Percentiles rank a stretch among this genome's conserved stretches.
These are phyloP conservation scores for Ophion slaviceki DNA, from an alignment of 2,888 invertebrate species.

Conservation along the genomic window DNA sequence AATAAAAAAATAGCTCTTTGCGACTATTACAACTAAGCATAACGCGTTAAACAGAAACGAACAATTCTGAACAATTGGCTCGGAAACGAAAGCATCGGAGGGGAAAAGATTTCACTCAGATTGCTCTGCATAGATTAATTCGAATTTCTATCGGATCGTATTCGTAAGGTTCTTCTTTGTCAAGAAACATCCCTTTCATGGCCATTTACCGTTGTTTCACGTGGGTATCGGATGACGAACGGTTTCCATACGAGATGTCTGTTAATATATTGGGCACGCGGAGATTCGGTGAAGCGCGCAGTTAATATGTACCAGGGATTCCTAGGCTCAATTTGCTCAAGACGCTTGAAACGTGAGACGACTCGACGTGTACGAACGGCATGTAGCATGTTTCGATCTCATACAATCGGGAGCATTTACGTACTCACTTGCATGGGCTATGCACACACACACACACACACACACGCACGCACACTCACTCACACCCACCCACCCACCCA, in stretches of 20 bases:
- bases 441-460: background rate
- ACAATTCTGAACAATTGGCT: background rate
- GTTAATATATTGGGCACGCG: slow-evolving; percentile 50
- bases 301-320: slow-evolving; percentile 45
- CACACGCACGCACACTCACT: too few species aligned
- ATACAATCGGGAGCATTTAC: slow-evolving; percentile 54
- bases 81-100: background rate
- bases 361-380: slow-evolving; percentile 39
- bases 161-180: slow-evolving; percentile 43
- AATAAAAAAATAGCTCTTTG: too few species aligned
- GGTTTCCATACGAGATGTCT: slow-evolving; percentile 53
- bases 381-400: slow-evolving; percentile 54
- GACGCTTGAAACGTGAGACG: slow-evolving; percentile 68
- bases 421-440: slow-evolving; percentile 50
- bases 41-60: background rate
- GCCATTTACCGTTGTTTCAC: slow-evolving; percentile 63
- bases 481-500: too few species aligned
- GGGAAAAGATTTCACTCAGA: slow-evolving; percentile 24
- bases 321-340: slow-evolving; percentile 48
- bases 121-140: slow-evolving; percentile 40
- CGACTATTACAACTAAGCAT: too few species aligned
- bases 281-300: slow-evolving; percentile 53
- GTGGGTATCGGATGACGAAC: slow-evolving; percentile 61
- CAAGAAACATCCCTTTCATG: slow-evolving; percentile 49
- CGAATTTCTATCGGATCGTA: slow-evolving; percentile 27